These are phyloP conservation scores for Rhopilema esculentum DNA, from an alignment of 30 jellyfish, hydroid and myxozoan species.

Conservation along the genomic window DNA sequence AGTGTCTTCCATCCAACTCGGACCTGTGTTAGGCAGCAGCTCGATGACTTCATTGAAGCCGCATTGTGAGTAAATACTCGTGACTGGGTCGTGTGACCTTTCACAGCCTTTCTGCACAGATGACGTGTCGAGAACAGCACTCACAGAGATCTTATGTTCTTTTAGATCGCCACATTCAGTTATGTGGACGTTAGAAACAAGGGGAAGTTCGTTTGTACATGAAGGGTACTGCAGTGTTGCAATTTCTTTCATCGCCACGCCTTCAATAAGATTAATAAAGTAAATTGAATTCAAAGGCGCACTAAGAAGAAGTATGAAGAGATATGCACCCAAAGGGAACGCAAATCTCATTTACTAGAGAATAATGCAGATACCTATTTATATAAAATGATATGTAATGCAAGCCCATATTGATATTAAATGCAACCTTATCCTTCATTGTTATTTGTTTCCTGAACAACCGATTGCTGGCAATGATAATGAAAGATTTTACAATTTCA, in stretches of 20 bases:
- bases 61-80: conserved; percentile 54
- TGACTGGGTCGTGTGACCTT: conserved; percentile 46
- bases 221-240: conserved; percentile 48
- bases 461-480: too few relatives aligned
- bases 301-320: too few relatives aligned
- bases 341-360: too few relatives aligned
- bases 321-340: too few relatives aligned
- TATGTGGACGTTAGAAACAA: conserved; percentile 38
- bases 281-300: too few relatives aligned
- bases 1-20: conserved; percentile 63
- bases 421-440: too few relatives aligned
- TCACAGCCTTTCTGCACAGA: conserved; percentile 78
- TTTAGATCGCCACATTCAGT: conserved; percentile 48
- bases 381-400: too few relatives aligned
- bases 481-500: too few relatives aligned
- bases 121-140: conserved; percentile 70
- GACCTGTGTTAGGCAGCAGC: conserved; percentile 57
- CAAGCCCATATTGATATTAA: too few relatives aligned
- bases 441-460: too few relatives aligned
- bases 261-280: not conserved
- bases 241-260: conserved; percentile 3
- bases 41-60: conserved; percentile 59
- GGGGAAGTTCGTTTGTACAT: conserved; percentile 49
- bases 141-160: conserved; percentile 58
- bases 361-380: too few relatives aligned